Percentiles rank a stretch among this genome's conserved stretches.
Evolutionary conservation across 1,140 invertebrate genomes (phyloP).

Genomic region (Zaprionus africanus): DNA sequence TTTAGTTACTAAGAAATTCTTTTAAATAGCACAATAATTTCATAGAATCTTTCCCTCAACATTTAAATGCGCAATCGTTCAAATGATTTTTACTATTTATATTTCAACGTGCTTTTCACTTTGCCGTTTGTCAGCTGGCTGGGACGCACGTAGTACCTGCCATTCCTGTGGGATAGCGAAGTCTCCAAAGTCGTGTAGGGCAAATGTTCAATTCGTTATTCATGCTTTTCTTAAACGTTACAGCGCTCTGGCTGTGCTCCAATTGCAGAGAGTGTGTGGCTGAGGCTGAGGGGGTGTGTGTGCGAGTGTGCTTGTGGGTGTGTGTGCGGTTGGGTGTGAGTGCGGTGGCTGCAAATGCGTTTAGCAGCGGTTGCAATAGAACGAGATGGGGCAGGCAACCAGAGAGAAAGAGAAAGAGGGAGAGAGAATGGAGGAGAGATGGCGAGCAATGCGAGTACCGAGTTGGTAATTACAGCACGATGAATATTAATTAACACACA

Average conservation of each 20-base stretch:
- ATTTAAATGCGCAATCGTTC: not conserved
- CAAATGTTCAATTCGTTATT: slow-evolving; percentile 39
- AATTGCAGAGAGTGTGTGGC: not conserved
- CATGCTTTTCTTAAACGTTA: slow-evolving; percentile 19
- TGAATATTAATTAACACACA: slow-evolving; percentile 76
- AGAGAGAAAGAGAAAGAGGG: not conserved
- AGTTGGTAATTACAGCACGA: slow-evolving; percentile 75
- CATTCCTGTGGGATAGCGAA: not conserved
- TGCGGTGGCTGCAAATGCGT: slow-evolving; percentile 24
- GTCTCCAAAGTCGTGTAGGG: slow-evolving; percentile 8
- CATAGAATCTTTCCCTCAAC: not conserved
- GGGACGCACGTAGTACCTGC: not conserved
- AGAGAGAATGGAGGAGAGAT: not conserved
- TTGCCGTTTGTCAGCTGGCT: not conserved
- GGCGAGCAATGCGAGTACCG: not conserved
- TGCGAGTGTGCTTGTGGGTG: not conserved
- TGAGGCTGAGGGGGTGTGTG: not conserved
- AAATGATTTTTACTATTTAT: not conserved
- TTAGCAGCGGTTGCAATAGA: slow-evolving; percentile 8
- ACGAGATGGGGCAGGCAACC: not conserved
- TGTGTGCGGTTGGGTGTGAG: not conserved
- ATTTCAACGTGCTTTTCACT: not conserved
- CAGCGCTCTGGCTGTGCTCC: slow-evolving; percentile 3
- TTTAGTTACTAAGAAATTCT: not conserved
- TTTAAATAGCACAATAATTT: not conserved